These are phyloP conservation scores for Tapirus terrestris DNA, from an alignment of 2,113 vertebrate genomes.

Conservation along the genomic window DNA sequence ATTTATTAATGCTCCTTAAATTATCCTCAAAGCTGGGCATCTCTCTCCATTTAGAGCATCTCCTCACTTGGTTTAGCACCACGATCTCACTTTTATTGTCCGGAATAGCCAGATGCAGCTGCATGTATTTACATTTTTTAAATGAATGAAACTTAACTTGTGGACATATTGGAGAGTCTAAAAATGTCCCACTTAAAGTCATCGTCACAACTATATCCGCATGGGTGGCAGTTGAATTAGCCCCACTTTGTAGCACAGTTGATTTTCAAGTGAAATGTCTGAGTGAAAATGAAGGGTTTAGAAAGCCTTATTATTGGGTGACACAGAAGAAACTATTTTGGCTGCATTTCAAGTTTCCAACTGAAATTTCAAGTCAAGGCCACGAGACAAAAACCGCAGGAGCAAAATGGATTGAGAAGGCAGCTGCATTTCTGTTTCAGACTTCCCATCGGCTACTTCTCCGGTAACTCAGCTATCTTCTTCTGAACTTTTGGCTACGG, in stretches of 20 bases:
- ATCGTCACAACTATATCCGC: neutral
- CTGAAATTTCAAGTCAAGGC: slow-evolving; percentile 55
- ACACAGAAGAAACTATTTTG: slow-evolving; percentile 54
- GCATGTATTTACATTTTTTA: slow-evolving; percentile 76
- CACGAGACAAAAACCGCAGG: slow-evolving; percentile 8
- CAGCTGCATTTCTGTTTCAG: neutral
- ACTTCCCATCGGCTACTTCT: neutral
- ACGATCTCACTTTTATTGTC: slow-evolving; percentile 34
- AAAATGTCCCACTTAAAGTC: slow-evolving; percentile 51
- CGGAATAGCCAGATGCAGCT: slow-evolving; percentile 56
- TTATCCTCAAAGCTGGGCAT: slow-evolving; percentile 5
- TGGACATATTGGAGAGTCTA: slow-evolving; percentile 58
- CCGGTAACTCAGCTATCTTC: neutral
- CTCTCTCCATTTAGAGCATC: slow-evolving; percentile 7
- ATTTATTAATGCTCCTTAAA: slow-evolving; percentile 62
- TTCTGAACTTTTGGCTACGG: neutral
- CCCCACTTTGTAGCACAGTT: neutral
- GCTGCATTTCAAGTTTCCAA: slow-evolving; percentile 58
- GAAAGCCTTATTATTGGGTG: slow-evolving; percentile 57
- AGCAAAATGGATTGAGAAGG: neutral
- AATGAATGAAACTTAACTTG: slow-evolving; percentile 69
- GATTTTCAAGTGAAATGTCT: slow-evolving; percentile 60
- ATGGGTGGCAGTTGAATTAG: neutral
- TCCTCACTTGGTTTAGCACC: slow-evolving; percentile 12
- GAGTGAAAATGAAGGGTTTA: slow-evolving; percentile 55